Evolutionary conservation across 2,888 invertebrate genomes (phyloP), one percentile per base, ranked within the genome.

Genomic region (Cerastis leucographa): DNA sequence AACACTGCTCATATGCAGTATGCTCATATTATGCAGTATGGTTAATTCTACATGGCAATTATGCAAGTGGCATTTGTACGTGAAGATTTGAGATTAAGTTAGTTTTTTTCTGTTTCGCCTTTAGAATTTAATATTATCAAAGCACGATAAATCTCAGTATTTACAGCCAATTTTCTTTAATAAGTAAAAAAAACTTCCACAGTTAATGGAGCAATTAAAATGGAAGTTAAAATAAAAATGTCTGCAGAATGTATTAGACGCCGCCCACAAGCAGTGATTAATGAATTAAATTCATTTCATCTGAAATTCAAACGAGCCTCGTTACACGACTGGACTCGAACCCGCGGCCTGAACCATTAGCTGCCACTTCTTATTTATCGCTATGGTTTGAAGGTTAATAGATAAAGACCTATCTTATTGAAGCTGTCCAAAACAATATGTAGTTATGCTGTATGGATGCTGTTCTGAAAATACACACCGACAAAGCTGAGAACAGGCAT

Each of bases 271-370:
- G 59, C 75, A 2, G 72, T 78, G 83, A 88, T 83, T 86, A 81
- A 88, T 87, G 64, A 74, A 84, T 81, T 83, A 76, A 85, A 84
- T 83, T 84, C 78, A 81, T 79, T 83, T 64, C 61, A 84, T 88
- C 81, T 83, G 75, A 76, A 84, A 72, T 80, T 76, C 76, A 78
- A 85, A 87, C 64, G 81, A 80, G 77, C 2, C 71, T 83, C 78
- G 69, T 83, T 88, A 76, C 76, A 54, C 56, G 59, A 59, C 61
- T 42, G 74, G 79, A 61, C 46, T 77, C 82, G 65, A 81, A 84
- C 72, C 75, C 67, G 42, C 46, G 46, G 54, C 25, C 62, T 44
- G 35, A 29, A 44, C 70, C 44, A 70, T 69, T 81, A 84, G 74
- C 67, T 73, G 46, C 49, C 22, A 40, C 51, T 83, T 65, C n/a